Evolutionary conservation across 2,113 vertebrate species (phyloP).

Genomic region (Eidolon helvum): DNA sequence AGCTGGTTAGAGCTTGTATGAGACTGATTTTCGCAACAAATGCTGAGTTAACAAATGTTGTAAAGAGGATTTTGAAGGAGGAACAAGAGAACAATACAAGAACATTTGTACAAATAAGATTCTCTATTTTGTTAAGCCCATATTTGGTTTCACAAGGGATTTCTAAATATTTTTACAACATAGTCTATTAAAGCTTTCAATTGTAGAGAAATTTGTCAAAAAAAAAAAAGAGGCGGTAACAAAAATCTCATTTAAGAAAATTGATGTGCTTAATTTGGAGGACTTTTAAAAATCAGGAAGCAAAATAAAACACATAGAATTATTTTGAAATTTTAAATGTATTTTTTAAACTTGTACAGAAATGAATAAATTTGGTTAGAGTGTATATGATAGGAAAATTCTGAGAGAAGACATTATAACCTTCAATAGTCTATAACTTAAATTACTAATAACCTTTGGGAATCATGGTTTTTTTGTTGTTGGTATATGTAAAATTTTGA

Average conservation of each 20-base stretch:
- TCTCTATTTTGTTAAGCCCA: background rate
- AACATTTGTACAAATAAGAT: background rate
- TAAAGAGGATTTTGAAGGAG: background rate
- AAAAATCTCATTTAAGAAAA: background rate
- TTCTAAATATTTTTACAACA: background rate
- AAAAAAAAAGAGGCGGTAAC: background rate
- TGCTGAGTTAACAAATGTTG: background rate
- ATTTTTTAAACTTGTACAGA: background rate
- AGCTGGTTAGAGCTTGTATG: background rate
- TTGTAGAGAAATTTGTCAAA: background rate
- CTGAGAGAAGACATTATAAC: background rate
- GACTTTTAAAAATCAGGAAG: background rate
- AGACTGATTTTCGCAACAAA: background rate
- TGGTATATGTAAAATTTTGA: background rate
- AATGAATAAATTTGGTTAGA: background rate
- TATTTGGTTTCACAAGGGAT: background rate
- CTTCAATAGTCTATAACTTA: background rate
- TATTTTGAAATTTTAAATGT: background rate
- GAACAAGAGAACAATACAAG: background rate
- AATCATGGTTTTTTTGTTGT: background rate
- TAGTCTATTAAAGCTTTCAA: background rate
- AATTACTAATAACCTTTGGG: background rate
- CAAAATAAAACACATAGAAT: background rate
- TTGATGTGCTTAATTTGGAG: background rate
- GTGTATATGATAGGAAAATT: background rate